These are phyloP conservation scores for Spondyliosoma cantharus DNA, from an alignment of 2,797 vertebrate genomes.

Conservation along the genomic window DNA sequence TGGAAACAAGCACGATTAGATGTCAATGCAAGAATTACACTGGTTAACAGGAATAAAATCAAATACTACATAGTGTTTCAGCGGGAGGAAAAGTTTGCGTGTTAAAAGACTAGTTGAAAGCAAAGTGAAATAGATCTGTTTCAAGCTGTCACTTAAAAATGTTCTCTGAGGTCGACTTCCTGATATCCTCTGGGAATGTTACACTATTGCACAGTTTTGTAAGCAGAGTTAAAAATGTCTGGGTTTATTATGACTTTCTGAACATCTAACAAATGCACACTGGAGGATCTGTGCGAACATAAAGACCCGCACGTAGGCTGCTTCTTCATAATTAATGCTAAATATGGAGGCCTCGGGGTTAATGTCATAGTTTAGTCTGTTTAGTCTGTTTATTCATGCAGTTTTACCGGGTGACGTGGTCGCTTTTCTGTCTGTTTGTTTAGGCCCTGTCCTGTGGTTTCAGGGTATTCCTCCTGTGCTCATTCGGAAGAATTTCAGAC, in stretches of 20 bases:
- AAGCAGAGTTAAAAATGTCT: conserved; percentile 4
- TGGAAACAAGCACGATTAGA: not conserved
- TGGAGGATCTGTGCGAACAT: not conserved
- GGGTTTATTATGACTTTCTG: conserved; percentile 10
- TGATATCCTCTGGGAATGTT: conserved; percentile 33
- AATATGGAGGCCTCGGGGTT: conserved; percentile 1
- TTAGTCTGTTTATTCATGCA: conserved; percentile 39
- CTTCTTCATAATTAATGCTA: not conserved
- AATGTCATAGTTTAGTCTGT: conserved; percentile 49
- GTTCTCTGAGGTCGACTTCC: conserved; percentile 11
- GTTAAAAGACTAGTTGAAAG: conserved; percentile 13
- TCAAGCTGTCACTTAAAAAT: conserved; percentile 61
- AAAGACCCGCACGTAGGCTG: not conserved
- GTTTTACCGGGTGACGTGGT: conserved; percentile 42
- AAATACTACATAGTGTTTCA: not conserved
- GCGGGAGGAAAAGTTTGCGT: not conserved
- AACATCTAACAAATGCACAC: not conserved
- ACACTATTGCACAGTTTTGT: conserved; percentile 9
- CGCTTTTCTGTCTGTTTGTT: conserved; percentile 26
- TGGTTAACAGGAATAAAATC: not conserved
- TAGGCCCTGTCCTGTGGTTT: conserved; percentile 22
- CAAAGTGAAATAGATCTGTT: conserved; percentile 34
- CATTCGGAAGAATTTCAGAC: conserved; percentile 5
- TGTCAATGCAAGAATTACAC: not conserved
- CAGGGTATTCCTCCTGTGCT: conserved; percentile 20